Evolutionary conservation across 2,113 vertebrate species (phyloP).

Genomic region (Alligator mississippiensis): DNA sequence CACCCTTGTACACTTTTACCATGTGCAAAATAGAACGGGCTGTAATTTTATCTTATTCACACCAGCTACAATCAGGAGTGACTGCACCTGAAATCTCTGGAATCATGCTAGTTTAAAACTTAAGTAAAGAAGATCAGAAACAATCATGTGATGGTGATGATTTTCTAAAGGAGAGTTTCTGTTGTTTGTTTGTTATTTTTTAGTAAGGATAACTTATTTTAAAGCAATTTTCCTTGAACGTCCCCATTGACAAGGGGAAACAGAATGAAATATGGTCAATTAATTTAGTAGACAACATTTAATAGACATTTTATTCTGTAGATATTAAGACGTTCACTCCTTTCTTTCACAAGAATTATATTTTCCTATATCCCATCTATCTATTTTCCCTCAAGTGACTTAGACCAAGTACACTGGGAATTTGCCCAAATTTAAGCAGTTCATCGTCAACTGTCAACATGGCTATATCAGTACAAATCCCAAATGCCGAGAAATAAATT

Average conservation of each 20-base stretch:
- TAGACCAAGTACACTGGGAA: neutral
- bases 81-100: neutral
- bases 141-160: neutral
- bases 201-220: constrained; percentile 17
- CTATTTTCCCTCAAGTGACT: neutral
- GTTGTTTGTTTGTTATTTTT: neutral
- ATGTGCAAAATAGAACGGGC: neutral
- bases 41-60: neutral
- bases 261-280: neutral
- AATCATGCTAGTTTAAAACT: neutral
- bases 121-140: neutral
- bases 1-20: too few species aligned
- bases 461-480: neutral
- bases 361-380: neutral
- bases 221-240: neutral
- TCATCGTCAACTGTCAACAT: neutral
- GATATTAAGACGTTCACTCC: neutral
- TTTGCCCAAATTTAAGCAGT: neutral
- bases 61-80: neutral
- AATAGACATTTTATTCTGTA: constrained; percentile 7
- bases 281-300: neutral
- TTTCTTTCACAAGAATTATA: neutral
- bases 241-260: constrained; percentile 21
- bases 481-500: neutral
- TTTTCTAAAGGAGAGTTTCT: neutral